phyloP scores from a whole-genome alignment of 1,140 invertebrate species.

The Lucilia sericata region DNA sequence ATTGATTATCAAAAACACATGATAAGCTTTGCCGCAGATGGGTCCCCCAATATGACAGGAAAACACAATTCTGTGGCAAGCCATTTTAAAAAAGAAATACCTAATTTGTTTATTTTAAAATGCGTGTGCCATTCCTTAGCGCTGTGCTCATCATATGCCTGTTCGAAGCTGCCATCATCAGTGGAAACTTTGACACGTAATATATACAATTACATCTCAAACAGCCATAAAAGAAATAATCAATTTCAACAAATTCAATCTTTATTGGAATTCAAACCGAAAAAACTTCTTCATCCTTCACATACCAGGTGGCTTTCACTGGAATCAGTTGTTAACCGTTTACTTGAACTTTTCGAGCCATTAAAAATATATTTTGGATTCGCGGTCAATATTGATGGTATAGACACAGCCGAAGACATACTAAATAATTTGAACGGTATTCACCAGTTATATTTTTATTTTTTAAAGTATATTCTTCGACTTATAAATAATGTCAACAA shows the following conservation, averaged over 20 bases:
- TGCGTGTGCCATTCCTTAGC: conserved; percentile 9
- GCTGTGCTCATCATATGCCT: conserved; percentile 19
- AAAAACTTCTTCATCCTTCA: too few relatives aligned
- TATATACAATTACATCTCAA: conserved; percentile 5
- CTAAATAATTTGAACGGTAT: too few relatives aligned
- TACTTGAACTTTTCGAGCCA: background rate
- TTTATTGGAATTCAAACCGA: too few relatives aligned
- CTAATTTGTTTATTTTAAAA: conserved; percentile 27
- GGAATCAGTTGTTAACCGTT: too few relatives aligned
- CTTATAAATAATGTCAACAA: too few relatives aligned
- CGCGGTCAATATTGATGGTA: background rate
- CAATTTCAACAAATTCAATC: too few relatives aligned
- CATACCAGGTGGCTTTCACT: too few relatives aligned
- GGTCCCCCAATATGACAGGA: background rate
- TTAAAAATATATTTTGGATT: conserved; percentile 14
- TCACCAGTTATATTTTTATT: too few relatives aligned
- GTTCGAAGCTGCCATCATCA: background rate
- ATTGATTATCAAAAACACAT: background rate
- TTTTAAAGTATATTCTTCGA: too few relatives aligned
- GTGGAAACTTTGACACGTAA: conserved; percentile 3
- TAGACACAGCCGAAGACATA: too few relatives aligned
- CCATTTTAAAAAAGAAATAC: conserved; percentile 33
- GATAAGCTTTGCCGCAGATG: too few relatives aligned
- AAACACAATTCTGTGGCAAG: conserved; percentile 14
- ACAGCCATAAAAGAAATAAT: background rate